phyloP scores from a whole-genome alignment of 2,888 invertebrate genomes.

The Leptogaster cylindrica region DNA sequence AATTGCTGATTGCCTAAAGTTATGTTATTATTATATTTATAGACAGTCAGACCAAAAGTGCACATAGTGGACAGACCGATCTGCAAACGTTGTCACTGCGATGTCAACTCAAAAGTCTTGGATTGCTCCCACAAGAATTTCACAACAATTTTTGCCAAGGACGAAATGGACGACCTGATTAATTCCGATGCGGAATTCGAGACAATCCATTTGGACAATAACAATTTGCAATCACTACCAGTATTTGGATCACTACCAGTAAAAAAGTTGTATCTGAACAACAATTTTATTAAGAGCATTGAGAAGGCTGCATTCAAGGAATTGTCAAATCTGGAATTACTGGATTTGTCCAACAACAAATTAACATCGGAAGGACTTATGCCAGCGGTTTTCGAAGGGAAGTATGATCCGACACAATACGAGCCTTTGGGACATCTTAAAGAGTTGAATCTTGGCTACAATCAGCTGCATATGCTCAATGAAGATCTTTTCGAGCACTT shows the following conservation, averaged over 20 bases:
- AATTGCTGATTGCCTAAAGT: neutral
- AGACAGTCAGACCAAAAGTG: conserved; percentile 50
- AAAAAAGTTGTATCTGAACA: conserved; percentile 67
- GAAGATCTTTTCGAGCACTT: conserved; percentile 79
- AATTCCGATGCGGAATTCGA: conserved; percentile 54
- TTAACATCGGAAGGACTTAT: conserved; percentile 67
- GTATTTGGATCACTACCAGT: conserved; percentile 64
- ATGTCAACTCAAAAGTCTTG: conserved; percentile 60
- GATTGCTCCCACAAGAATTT: conserved; percentile 66
- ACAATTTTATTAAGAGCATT: conserved; percentile 70
- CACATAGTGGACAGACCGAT: conserved; percentile 56
- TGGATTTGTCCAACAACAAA: conserved; percentile 75
- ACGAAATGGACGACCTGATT: conserved; percentile 64
- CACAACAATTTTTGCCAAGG: conserved; percentile 63
- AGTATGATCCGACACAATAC: conserved; percentile 52
- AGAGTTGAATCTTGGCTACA: conserved; percentile 68
- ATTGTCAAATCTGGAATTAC: conserved; percentile 66
- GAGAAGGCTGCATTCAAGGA: conserved; percentile 69
- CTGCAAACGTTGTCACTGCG: conserved; percentile 66
- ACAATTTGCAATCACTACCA: conserved; percentile 54
- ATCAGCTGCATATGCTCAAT: conserved; percentile 73
- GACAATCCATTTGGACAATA: conserved; percentile 55
- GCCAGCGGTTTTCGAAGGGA: conserved; percentile 72
- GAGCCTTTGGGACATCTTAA: conserved; percentile 53
- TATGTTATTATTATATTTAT: conserved; percentile 6